Base-by-base conservation (phyloP, 92 coral and sea anemone genomes). In the Porites cylindrica region DNA sequence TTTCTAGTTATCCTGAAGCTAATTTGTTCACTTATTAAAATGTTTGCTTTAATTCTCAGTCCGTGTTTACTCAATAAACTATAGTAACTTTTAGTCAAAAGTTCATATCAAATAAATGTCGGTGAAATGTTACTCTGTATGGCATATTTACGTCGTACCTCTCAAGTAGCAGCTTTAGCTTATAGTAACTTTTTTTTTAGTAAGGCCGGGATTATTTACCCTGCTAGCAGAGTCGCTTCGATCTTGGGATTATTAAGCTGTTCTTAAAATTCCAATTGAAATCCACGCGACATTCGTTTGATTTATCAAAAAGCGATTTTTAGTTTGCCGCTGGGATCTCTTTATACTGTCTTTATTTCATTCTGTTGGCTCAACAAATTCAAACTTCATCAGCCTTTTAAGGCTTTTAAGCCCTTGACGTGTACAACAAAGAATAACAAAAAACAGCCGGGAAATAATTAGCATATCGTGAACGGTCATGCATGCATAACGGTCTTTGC, bases 401-500 rank as follows among this genome's bases (percentile, higher is more conserved):
- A 79, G 66, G 51, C 47, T 38, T 38, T 19, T 66, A 29, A 82
- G 8, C 86, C 32, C 77, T 68, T 82, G 86, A 54, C 54, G 38
- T 71, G 18, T 10, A 54, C 70, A 82, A 82, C 68, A 82, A 58
- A 56, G 78, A 59, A 70, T 54, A 58, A 56, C 32, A 56, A 82
- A 43, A 21, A 21, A 54, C 38, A 23, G 19, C 53, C 70, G 66
- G 51, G 47, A 47, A 17, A 3, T 4, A 58, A 82, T 82, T 72
- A 59, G 26, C 79, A 82, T 82, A 72, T 60, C 71, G 79, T 53
- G 24, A 47, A 10, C 60, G 78, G 51, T 21, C 47, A 12, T 14
- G 24, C 81, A 16, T 59, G 69, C 38, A 54, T 81, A 81, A 81
- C 85, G 85, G 77, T 66, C 26, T 51, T 64, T 53, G 76, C 53